Evolutionary conservation across 1,140 invertebrate genomes (phyloP), one percentile per base, ranked within the genome.

Genomic region (Danaus plexippus): DNA sequence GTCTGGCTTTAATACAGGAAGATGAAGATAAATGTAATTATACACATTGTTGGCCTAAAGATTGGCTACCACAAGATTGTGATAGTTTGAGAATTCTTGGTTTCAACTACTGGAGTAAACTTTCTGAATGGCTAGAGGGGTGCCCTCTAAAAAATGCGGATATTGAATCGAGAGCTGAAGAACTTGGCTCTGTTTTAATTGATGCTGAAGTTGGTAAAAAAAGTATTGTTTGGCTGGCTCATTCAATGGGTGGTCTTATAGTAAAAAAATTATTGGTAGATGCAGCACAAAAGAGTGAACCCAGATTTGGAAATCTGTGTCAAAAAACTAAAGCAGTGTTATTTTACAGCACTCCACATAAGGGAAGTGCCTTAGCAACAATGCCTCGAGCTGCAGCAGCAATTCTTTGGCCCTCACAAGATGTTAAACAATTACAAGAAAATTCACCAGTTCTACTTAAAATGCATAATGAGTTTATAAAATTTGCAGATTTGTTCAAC

Each of bases 241-340:
- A 96, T 84, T 96, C 94, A 4, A 95, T 96, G 94, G 95, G 95
- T 67, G 95, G 94, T 47, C 87, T 96, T 11, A 87, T 96, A 46
- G 91, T 94, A 1, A 96, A 96, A 85, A 90, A 94, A 71, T 61
- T 73, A 32, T 68, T 85, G 9, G 67, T 76, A 43, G 70, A 80
- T 57, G 65, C 77, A 51, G 67, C 75, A n/a, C 45, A 76, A 50
- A 75, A 70, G 44, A 52, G 57, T 15, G 69, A 78, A 12, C 8
- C 47, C 5, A 5, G 88, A 22, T 69, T 87, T 44, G 76, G 88
- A 63, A 80, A 85, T 54, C 67, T 95, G 9, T 87, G 89, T 54
- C 63, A 88, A n/a, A 91, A 92, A 63, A 94, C 93, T 6, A 90
- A 89, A 73, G 93, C 91, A 1, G 86, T 95, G 15, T 68, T 95